These are phyloP conservation scores for Cygnus atratus DNA, from an alignment of 2,113 vertebrate genomes.

Conservation along the genomic window DNA sequence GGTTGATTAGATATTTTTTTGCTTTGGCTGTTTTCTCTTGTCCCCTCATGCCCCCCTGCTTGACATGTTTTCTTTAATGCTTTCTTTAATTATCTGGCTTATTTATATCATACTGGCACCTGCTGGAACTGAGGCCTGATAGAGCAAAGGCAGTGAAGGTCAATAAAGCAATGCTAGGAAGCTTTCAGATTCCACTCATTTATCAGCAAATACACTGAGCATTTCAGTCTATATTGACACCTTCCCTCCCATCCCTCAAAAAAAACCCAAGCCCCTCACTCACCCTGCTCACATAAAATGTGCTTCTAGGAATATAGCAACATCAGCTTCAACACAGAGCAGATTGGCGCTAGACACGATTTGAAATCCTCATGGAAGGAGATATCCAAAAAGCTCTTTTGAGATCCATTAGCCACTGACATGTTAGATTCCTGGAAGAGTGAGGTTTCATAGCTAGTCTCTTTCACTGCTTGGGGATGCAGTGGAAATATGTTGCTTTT, in stretches of 20 bases:
- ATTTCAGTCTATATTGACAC: not conserved
- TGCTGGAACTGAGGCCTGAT: conserved; percentile 17
- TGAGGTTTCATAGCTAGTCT: not conserved
- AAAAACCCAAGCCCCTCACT: not conserved
- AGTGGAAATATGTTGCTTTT: accelerated
- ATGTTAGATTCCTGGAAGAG: not conserved
- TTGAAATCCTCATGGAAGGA: not conserved
- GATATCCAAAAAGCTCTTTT: not conserved
- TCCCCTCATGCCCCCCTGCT: not conserved
- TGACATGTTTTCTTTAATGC: not conserved
- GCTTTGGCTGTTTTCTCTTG: not conserved
- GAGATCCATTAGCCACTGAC: not conserved
- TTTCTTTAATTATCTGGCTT: conserved; percentile 4
- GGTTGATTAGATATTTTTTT: not conserved
- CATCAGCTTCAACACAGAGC: not conserved
- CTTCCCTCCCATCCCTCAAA: not conserved
- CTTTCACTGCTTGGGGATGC: not conserved
- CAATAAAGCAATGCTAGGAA: not conserved
- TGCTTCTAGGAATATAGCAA: not conserved
- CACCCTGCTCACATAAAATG: not conserved
- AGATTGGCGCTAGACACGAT: not conserved
- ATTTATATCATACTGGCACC: conserved; percentile 50
- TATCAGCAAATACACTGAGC: not conserved
- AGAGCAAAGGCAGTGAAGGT: conserved; percentile 5
- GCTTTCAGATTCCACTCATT: not conserved